Base-by-base conservation (phyloP, 1,140 invertebrate species). In the Trachymyrmex septentrionalis region DNA sequence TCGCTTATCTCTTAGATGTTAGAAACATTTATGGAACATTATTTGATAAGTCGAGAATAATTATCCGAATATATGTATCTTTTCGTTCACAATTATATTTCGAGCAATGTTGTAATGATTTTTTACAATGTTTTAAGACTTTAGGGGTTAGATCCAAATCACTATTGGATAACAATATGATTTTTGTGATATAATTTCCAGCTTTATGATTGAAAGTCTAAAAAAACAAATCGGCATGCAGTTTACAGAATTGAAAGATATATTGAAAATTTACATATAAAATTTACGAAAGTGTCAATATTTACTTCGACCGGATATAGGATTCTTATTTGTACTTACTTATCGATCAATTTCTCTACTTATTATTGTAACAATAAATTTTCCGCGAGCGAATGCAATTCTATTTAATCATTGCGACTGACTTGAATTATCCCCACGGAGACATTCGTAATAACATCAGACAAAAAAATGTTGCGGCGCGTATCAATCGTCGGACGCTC, bases 401-500 rank as follows among this genome's bases (percentile, higher is more conserved):
- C 19, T 7, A 7, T 27, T 14, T 72, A 38, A 73, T 16, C 48
- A 38, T 80, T 7, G 2, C 24, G 30, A 10, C 21, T 21, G 61
- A 78, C 21, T 30, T 44, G 7, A 82, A 48, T 72, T 57, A 34
- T 61, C 38, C 12, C 27, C 10, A 21, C 6, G 5, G 69, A 61
- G 53, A 59, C 38, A 73, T 30, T 61, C 69, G 80, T 57, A 30
- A 61, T 84, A 84, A 84, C 55, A 27, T 84, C 24, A 48, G 21
- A 34, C 24, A 38, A n/a, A 88, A 77, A 89, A 67, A 89, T 84
- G 27, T 48, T 50, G 59, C 12, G 50, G 21, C 59, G 21, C 86
- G 87, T 89, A 86, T 88, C 81, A 57, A 88, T 86, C 87, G 88
- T 16, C 80, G 76, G 57, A 30, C 19, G 38, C 30, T 21, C 81